Conservation (phyloP, 2,797 vertebrate genomes). For the Pseudochirops cupreus region DNA sequence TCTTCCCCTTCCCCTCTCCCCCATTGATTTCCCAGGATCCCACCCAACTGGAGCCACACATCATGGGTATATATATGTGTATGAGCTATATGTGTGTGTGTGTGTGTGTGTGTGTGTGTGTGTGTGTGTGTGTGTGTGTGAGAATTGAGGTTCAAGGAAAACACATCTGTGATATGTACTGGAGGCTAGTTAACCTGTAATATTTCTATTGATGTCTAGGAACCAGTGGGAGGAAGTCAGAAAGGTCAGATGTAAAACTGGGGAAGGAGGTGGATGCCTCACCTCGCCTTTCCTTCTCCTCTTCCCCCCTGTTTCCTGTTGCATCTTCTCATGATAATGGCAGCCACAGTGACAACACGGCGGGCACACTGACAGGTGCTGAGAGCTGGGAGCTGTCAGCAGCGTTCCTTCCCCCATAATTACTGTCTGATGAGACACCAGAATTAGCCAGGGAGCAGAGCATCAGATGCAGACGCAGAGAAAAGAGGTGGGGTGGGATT, state of each 20-base stretch:
- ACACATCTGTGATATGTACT: neutral
- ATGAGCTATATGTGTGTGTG: neutral
- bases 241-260: neutral
- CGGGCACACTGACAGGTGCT: slow-evolving; percentile 79
- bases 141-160: neutral
- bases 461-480: slow-evolving; percentile 71
- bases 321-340: neutral
- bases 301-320: neutral
- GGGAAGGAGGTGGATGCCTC: neutral
- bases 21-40: neutral
- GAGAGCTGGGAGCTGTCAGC: slow-evolving; percentile 81
- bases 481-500: slow-evolving; percentile 36
- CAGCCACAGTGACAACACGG: slow-evolving; percentile 39
- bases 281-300: neutral
- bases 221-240: neutral
- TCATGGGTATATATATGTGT: neutral
- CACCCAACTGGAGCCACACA: neutral
- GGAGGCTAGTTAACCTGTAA: neutral
- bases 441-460: slow-evolving; percentile 82
- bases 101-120: too few relatives aligned
- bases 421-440: slow-evolving; percentile 84
- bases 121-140: neutral
- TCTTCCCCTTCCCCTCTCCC: neutral
- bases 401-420: slow-evolving; percentile 83
- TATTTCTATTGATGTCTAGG: neutral